A percentile compares a stretch with the other conserved stretches of the same genome.
These are phyloP conservation scores for Heliconius erato DNA, from an alignment of 2,888 invertebrate genomes.

Conservation along the genomic window DNA sequence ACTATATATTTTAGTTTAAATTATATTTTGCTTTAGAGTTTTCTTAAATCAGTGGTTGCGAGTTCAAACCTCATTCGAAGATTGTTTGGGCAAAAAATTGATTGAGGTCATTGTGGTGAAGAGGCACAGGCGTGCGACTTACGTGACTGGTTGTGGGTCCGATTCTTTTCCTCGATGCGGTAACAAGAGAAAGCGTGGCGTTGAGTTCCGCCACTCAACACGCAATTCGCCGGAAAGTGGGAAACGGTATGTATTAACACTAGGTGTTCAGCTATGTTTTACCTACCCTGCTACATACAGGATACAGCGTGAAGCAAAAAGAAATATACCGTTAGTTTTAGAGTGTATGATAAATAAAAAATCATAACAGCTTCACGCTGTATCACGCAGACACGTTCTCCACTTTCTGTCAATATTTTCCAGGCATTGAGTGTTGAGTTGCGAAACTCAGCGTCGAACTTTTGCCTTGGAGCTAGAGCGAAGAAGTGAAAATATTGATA, in stretches of 20 bases:
- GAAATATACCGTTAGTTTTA: neutral
- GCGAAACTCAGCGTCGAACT: no score
- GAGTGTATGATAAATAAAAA: neutral
- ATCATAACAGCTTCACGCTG: no score
- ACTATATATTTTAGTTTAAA: neutral
- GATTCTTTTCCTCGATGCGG: no score
- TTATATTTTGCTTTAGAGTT: neutral
- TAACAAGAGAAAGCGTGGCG: no score
- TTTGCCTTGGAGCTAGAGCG: no score
- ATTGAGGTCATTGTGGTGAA: neutral
- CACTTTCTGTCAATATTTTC: no score
- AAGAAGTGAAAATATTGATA: no score
- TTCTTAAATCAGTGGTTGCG: neutral
- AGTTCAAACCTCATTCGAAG: neutral
- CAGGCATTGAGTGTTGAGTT: no score
- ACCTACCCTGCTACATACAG: neutral
- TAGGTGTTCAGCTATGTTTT: neutral
- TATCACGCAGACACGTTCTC: no score
- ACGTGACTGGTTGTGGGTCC: no score
- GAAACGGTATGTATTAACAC: neutral
- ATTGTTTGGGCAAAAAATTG: neutral
- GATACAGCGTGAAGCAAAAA: neutral
- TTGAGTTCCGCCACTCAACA: neutral
- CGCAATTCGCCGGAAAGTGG: neutral
- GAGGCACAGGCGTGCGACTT: no score